Base-by-base conservation (phyloP, 1,140 invertebrate genomes). In the Cotesia typhae region DNA sequence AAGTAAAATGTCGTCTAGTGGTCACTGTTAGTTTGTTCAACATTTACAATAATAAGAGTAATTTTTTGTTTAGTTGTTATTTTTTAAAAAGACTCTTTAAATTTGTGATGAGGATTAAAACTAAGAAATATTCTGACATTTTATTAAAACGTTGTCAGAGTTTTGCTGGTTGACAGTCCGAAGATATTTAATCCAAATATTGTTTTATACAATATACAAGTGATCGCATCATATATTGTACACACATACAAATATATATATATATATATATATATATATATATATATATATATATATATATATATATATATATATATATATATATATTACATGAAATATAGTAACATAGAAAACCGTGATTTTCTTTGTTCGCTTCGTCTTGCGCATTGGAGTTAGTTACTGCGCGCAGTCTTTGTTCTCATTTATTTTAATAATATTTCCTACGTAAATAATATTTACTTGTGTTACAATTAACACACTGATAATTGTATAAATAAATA, bases 1-100 rank as follows among this genome's bases (percentile, higher is more conserved):
- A 68, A 78, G 67, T 68, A 74, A 80, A 71, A 82, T 79, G 79
- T 79, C 71, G 73, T 79, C 76, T 78, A 75, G 73, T n/a, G 12
- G 4, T 17, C 17, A 20, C 7, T 28, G 57, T 28, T 59, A 66
- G 64, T 66, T 35, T 66, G 17, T 52, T 51, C 47, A 10, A 14
- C 64, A 14, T 28, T 51, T 20, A 17, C 20, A 35, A 20, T 10
- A 61, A 61, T 5, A 59, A 17, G 55, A 17, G 20, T 28, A 61
- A 61, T 61, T 47, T 47, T 47, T 47, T 47, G 10, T 47, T 47
- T 47, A 47, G 41, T 47, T 47, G 10, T 47, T 47, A 47, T 47
- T 47, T 47, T 47, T 9, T 47, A 9, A 9, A 10, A 47, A 47
- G 41, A 47, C 2, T 47, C 2, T 47, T 9, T 47, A 47, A 6